Base-by-base conservation (phyloP, 2,113 vertebrate genomes). In the Nannospalax galili region DNA sequence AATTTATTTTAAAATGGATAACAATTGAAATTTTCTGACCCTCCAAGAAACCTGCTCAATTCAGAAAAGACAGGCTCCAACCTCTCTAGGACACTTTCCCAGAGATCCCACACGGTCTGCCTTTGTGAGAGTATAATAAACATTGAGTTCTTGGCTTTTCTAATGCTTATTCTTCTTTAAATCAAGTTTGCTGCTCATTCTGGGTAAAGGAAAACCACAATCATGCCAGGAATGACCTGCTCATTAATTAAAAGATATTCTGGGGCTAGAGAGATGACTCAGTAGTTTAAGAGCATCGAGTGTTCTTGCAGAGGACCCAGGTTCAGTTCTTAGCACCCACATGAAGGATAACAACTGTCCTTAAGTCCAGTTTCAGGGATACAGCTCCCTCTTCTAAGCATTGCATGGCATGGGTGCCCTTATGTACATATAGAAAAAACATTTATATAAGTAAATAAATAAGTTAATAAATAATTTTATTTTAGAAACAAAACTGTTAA, bases 1-100 rank as follows among this genome's bases (percentile, higher is more conserved):
- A 97, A 97, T 97, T 98, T 97, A 96, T 64, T 87, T 84, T 94
- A 98, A 98, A 98, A 97, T 91, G 93, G 86, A 95, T 26, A 91
- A 80, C 0, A 5, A 40, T 93, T 97, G 91, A 92, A 97, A 96
- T 97, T 92, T 87, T 97, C 81, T 96, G 98, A 95, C 56, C 96
- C 96, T 93, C n/a, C 69, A 78, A 95, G 85, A 92, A 85, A 90
- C 88, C 58, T 90, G 84, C 95, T 95, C 95, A 91, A 85, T 15
- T 95, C 12, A 95, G 88, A 42, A 74, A 65, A 96, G 95, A 96
- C 16, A 85, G 4, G 78, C 74, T n/a, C 22, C 97, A 87, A 88
- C 90, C 60, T 67, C 79, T 20, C n/a, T 82, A 74, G 70, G 58
- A 37, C 52, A 87, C 77, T 97, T 95, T 92, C 93, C 32, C 42